Evolutionary conservation across 2,888 invertebrate species (phyloP), one percentile per base, ranked within the genome.

Genomic region (Diarsia brunnea): DNA sequence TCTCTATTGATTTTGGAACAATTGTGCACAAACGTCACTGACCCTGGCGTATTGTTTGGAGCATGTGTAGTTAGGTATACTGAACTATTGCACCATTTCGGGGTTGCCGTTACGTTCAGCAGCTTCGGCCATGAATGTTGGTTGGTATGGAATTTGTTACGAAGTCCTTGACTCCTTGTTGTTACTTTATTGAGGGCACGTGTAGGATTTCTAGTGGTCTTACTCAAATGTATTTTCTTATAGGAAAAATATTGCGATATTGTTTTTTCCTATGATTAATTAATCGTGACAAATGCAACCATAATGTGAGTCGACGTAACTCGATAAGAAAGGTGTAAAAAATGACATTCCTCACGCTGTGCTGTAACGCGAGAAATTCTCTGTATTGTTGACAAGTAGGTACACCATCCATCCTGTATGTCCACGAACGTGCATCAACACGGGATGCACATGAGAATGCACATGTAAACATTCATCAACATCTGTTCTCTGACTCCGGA

Each of bases 1-100:
- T 78, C 79, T 81, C 91, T 92, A 92, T 90, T 90, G 90, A 89
- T 91, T 91, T 90, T 89, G 89, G 89, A 90, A 90, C 90, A 90
- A 90, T 90, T 90, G 88, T 84, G 84, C 85, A 87, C 85, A 86
- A 88, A 87, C 88, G 85, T 83, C 82, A 88, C 74, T 89, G 90
- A 91, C 91, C 91, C 90, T 90, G 87, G 73, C 74, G 77, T 82
- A 89, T 90, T 90, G 90, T 90, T 90, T 84, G 82, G 69, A 70
- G 74, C 81, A 84, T 82, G 69, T 84, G 86, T 87, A n/a, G n/a
- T n/a, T n/a, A 31, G 31, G 31, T 31, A 89, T 87, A 84, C 78
- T 71, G 74, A 78, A 81, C 80, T 78, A 86, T 86, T 88, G 85
- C 85, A 84, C 81, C 81, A 87, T 84, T 87, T 82, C 80, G 75